These are phyloP conservation scores for Augochlora pura DNA, from an alignment of 1,140 invertebrate genomes.

Conservation along the genomic window DNA sequence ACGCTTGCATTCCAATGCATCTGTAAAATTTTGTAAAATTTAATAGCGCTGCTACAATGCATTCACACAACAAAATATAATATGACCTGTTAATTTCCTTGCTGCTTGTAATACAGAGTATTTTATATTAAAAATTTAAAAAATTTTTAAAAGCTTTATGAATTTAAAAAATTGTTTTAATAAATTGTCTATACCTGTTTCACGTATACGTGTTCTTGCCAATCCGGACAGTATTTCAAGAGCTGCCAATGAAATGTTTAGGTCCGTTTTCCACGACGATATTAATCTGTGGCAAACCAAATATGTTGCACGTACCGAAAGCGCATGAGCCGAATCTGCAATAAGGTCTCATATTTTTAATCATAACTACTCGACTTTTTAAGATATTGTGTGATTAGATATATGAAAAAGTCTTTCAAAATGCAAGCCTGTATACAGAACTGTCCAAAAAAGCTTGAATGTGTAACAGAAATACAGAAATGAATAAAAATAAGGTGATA, in stretches of 20 bases:
- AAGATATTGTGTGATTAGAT: neutral
- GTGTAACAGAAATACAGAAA: constrained; percentile 56
- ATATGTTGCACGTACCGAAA: constrained; percentile 95
- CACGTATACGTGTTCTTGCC: constrained; percentile 90
- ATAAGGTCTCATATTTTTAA: constrained; percentile 55
- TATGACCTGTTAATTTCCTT: constrained; percentile 77
- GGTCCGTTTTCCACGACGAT: constrained; percentile 96
- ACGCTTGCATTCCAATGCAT: constrained; percentile 92
- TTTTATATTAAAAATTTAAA: constrained; percentile 42
- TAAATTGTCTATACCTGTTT: constrained; percentile 85
- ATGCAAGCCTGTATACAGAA: constrained; percentile 34
- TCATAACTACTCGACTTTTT: neutral
- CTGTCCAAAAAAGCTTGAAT: constrained; percentile 33
- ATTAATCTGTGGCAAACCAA: constrained; percentile 96
- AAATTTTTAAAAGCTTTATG: constrained; percentile 4
- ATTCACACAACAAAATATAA: constrained; percentile 25
- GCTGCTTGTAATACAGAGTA: constrained; percentile 70
- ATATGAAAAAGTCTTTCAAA: constrained; percentile 15
- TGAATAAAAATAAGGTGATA: constrained; percentile 39
- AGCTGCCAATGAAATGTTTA: constrained; percentile 96
- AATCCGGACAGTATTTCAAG: constrained; percentile 94
- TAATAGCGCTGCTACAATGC: neutral
- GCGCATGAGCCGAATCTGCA: constrained; percentile 89
- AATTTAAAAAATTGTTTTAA: constrained; percentile 22
- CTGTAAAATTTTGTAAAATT: constrained; percentile 76